Evolutionary conservation across 2,888 invertebrate genomes (phyloP).

Genomic region (Brachylomia viminalis): DNA sequence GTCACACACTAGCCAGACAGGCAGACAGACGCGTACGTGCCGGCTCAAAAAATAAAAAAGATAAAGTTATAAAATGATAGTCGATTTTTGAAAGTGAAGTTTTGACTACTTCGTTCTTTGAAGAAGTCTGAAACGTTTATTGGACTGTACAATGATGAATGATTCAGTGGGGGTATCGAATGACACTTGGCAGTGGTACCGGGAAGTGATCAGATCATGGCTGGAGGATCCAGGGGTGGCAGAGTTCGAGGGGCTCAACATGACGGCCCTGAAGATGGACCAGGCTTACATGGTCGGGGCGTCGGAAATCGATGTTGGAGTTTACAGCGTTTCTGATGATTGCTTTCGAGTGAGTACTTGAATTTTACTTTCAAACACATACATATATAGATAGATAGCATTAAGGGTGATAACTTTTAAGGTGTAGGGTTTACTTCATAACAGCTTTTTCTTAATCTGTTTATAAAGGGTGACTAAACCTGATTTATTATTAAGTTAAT

Average conservation of each 20-base stretch:
- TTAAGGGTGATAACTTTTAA: background rate
- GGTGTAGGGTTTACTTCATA: background rate
- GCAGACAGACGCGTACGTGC: conserved; percentile 63
- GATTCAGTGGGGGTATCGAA: conserved; percentile 76
- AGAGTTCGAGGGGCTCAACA: conserved; percentile 89
- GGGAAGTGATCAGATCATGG: conserved; percentile 88
- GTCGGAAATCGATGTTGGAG: conserved; percentile 84
- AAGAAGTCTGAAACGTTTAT: conserved; percentile 68
- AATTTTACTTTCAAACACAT: no score
- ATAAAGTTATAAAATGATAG: conserved; percentile 63
- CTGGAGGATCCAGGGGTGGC: conserved; percentile 90
- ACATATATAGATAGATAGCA: background rate
- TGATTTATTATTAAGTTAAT: conserved; percentile 27
- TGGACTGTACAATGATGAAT: conserved; percentile 78
- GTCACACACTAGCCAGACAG: conserved; percentile 60
- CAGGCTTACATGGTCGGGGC: conserved; percentile 91
- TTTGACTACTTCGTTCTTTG: conserved; percentile 67
- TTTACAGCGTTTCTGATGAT: conserved; percentile 93
- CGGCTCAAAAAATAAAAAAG: conserved; percentile 39
- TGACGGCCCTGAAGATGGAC: conserved; percentile 91
- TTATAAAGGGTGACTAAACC: background rate
- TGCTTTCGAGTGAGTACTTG: conserved; percentile 92
- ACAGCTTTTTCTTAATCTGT: background rate
- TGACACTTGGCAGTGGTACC: conserved; percentile 85
- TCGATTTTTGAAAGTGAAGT: conserved; percentile 61